Conservation (phyloP, 2,888 invertebrate genomes). For the Ctena decussata region DNA sequence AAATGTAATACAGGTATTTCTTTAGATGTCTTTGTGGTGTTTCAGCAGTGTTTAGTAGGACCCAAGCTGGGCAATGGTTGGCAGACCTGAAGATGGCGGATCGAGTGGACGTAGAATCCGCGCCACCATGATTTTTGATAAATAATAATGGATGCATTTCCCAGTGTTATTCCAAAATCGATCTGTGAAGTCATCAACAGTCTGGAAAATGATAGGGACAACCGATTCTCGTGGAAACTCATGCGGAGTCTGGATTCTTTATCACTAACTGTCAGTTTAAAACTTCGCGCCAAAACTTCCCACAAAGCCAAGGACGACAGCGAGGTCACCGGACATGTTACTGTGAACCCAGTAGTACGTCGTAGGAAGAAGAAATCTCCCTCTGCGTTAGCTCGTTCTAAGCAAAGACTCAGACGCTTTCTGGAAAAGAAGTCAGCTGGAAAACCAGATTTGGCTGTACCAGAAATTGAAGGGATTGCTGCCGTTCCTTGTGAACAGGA, state of each 20-base stretch:
- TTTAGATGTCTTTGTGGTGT: no score
- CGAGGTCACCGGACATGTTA: background rate
- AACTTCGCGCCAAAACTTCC: background rate
- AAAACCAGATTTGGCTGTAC: background rate
- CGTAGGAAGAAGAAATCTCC: background rate
- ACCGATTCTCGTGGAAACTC: background rate
- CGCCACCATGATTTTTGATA: background rate
- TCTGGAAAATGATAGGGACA: background rate
- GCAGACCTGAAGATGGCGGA: background rate
- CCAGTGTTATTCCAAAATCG: background rate
- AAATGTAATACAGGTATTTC: no score
- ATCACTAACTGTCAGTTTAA: background rate
- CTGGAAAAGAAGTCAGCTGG: constrained; percentile 4
- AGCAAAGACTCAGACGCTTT: background rate
- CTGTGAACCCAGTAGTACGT: no score
- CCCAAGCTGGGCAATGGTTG: no score
- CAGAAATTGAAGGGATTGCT: background rate
- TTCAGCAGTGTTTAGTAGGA: no score
- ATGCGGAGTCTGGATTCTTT: no score
- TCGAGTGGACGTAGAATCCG: background rate
- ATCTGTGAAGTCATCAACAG: background rate
- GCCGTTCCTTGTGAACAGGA: no score
- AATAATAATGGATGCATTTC: background rate
- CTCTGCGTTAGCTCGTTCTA: background rate
- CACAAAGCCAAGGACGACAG: background rate